These are phyloP conservation scores for Drosophila sulfurigaster DNA, from an alignment of 1,140 invertebrate species.

Conservation along the genomic window DNA sequence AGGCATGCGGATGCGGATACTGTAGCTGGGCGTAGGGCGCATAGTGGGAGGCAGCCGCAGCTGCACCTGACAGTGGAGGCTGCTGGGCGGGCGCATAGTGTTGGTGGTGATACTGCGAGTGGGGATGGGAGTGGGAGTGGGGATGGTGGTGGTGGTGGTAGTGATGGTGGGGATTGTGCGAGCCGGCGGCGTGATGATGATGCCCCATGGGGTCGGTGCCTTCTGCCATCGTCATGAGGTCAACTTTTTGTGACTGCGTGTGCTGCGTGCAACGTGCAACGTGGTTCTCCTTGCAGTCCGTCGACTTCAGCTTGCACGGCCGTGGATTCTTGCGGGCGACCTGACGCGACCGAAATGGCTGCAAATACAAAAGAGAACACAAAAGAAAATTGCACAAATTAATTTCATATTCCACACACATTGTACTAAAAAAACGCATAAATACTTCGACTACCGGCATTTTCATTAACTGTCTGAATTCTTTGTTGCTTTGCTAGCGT, in stretches of 20 bases:
- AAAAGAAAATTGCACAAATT: not conserved
- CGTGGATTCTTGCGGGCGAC: slow-evolving; percentile 49
- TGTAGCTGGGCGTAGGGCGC: slow-evolving; percentile 68
- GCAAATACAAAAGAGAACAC: slow-evolving; percentile 16
- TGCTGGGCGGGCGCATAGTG: slow-evolving; percentile 63
- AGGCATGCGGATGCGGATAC: slow-evolving; percentile 68
- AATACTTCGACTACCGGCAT: slow-evolving; percentile 12
- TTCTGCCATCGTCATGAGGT: slow-evolving; percentile 85
- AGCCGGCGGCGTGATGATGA: slow-evolving; percentile 77
- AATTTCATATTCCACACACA: not conserved
- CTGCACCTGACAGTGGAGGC: slow-evolving; percentile 38
- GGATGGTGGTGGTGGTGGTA: slow-evolving; percentile 63
- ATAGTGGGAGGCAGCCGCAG: slow-evolving; percentile 51
- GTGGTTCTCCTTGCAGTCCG: slow-evolving; percentile 19
- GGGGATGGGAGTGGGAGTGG: slow-evolving; percentile 65
- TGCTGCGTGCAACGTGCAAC: slow-evolving; percentile 39
- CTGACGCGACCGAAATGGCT: slow-evolving; percentile 42
- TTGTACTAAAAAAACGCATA: not conserved
- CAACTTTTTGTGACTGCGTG: slow-evolving; percentile 67
- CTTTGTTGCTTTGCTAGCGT: not conserved
- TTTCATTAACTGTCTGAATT: not conserved
- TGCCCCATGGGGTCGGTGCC: slow-evolving; percentile 85
- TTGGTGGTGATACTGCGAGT: slow-evolving; percentile 56
- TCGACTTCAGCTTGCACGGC: slow-evolving; percentile 48
- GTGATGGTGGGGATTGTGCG: slow-evolving; percentile 72